Percentiles rank a stretch among this genome's conserved stretches.
These are phyloP conservation scores for Andrena bucephala DNA, from an alignment of 2,888 invertebrate species.

Conservation along the genomic window DNA sequence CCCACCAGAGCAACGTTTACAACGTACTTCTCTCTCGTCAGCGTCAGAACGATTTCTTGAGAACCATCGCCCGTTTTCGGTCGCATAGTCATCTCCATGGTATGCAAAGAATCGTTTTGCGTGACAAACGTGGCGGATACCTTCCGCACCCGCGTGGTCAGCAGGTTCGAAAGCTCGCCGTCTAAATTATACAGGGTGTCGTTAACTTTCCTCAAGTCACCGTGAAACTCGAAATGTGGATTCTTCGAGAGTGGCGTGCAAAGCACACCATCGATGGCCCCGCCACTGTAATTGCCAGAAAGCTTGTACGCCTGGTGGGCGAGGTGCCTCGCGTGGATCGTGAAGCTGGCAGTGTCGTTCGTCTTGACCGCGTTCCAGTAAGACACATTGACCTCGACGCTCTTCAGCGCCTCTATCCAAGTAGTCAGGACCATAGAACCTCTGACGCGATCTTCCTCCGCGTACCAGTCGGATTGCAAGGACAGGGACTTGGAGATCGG, in stretches of 20 bases:
- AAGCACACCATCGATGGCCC: slow-evolving; percentile 67
- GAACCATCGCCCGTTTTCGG: slow-evolving; percentile 41
- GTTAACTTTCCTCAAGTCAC: slow-evolving; percentile 64
- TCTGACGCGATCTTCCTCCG: slow-evolving; percentile 76
- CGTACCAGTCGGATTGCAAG: slow-evolving; percentile 80
- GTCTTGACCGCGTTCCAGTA: slow-evolving; percentile 73
- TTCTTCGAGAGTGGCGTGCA: slow-evolving; percentile 64
- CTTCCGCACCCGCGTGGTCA: slow-evolving; percentile 45
- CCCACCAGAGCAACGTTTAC: slow-evolving; percentile 57
- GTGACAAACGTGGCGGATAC: slow-evolving; percentile 60
- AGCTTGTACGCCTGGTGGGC: slow-evolving; percentile 72
- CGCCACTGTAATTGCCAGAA: slow-evolving; percentile 63
- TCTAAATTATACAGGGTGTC: slow-evolving; percentile 62
- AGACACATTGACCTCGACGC: slow-evolving; percentile 75
- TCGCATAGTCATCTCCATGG: slow-evolving; percentile 54
- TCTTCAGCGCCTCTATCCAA: slow-evolving; percentile 82
- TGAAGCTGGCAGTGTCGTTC: slow-evolving; percentile 70
- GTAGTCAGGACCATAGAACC: slow-evolving; percentile 79
- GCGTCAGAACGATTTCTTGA: slow-evolving; percentile 57
- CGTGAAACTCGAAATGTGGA: slow-evolving; percentile 73
- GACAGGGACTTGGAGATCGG: slow-evolving; percentile 74
- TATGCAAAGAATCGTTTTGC: slow-evolving; percentile 39
- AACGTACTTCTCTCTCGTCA: slow-evolving; percentile 69
- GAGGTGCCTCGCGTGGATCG: slow-evolving; percentile 69
- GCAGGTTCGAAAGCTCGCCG: slow-evolving; percentile 74